Base-by-base conservation (phyloP, 2,797 vertebrate genomes). In the Petrocephalus schoutedeni region DNA sequence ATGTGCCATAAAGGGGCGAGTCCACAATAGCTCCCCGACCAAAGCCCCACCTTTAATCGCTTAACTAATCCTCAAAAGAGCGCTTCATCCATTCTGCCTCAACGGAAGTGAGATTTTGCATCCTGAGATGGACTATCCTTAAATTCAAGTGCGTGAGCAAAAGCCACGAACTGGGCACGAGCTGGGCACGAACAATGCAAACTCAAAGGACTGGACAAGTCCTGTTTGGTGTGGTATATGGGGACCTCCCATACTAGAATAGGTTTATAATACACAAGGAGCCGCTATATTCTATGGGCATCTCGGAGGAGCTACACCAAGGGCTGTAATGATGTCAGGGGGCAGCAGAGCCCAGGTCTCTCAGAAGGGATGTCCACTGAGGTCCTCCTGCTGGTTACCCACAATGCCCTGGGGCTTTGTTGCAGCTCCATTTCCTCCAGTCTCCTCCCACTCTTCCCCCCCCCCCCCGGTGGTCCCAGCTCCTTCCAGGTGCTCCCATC, bases 391-490 rank as follows among this genome's bases (percentile, higher is more conserved):
- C 49, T 83, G 45, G 45, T 83, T 83, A 45, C n/a, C 41, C 49
- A 53, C n/a, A 3, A 21, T 49, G 7, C 41, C 77, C 77, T 8
- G 41, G 45, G 19, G 16, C 8, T 82, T 82, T 0, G 41, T 9
- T 53, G 45, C 82, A 88, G 88, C 87, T 89, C 89, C 86, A 88
- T 88, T 53, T 88, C n/a, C 67, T 77, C 84, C 83, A 89, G 54
- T 23, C 88, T 87, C 57, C 84, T 87, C 89, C 87, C 86, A 85
- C 89, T 87, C 86, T 21, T 14, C 51, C 2, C 21, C n/a, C 4
- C 23, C 49, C 23, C 49, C 23, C 49, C 16, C n/a, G 12, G 21
- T 67, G 21, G 56, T 84, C 84, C 71, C 83, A 53, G 49, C 9
- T 19, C 36, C 21, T 51, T n/a, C n/a, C 12, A 21, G 36, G 32